Percentiles rank a stretch among this genome's conserved stretches.
These are phyloP conservation scores for Zosterops hypoxanthus DNA, from an alignment of 2,113 vertebrate species.

Conservation along the genomic window DNA sequence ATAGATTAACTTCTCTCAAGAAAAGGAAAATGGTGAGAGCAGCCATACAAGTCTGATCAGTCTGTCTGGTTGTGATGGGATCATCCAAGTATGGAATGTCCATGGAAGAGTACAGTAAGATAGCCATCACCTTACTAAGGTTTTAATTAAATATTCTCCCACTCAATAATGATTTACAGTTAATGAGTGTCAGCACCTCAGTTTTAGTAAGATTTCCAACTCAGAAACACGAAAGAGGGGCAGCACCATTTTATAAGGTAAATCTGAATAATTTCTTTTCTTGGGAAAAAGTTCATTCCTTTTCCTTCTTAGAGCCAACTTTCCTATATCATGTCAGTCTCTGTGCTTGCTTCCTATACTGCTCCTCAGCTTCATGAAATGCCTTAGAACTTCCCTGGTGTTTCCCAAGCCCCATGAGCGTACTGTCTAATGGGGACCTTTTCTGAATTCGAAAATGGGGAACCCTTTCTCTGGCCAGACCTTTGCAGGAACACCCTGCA, in stretches of 20 bases:
- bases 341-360: not conserved
- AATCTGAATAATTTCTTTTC: not conserved
- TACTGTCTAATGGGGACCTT: not conserved
- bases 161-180: not conserved
- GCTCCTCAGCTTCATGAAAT: not conserved
- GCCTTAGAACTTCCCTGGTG: not conserved
- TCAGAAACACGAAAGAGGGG: not conserved
- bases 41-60: too few relatives aligned
- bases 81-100: not conserved
- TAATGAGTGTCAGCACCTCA: not conserved
- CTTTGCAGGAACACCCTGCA: not conserved
- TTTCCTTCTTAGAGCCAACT: not conserved
- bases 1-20: not conserved
- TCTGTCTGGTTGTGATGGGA: not conserved
- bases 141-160: not conserved
- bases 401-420: not conserved
- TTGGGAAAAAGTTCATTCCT: not conserved
- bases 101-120: not conserved
- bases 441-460: accelerated
- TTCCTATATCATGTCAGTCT: accelerated
- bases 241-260: not conserved
- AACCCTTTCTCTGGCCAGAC: not conserved
- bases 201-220: not conserved
- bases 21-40: not conserved
- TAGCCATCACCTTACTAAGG: not conserved